A percentile compares a stretch with the other conserved stretches of the same genome.
These are phyloP conservation scores for Drosophila pallidifrons DNA, from an alignment of 1,140 invertebrate species.

Conservation along the genomic window DNA sequence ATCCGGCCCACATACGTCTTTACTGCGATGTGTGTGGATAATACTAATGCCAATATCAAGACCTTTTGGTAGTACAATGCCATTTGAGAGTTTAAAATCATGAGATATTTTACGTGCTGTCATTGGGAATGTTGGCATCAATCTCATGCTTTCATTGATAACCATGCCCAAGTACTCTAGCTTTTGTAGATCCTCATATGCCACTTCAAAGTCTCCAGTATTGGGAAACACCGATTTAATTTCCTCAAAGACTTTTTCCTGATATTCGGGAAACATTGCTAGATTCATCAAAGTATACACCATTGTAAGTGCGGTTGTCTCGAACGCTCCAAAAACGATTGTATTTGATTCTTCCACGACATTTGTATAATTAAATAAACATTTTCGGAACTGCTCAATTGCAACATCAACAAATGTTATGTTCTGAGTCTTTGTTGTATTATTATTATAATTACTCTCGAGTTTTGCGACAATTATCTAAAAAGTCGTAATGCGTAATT, in stretches of 20 bases:
- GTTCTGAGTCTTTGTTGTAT: not conserved
- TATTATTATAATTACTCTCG: not conserved
- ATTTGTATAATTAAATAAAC: slow-evolving; percentile 42
- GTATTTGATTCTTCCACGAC: slow-evolving; percentile 60
- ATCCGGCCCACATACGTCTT: slow-evolving; percentile 69
- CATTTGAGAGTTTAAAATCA: slow-evolving; percentile 55
- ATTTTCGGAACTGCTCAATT: slow-evolving; percentile 40
- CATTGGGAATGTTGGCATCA: slow-evolving; percentile 66
- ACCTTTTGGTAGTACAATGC: slow-evolving; percentile 58
- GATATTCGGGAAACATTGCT: slow-evolving; percentile 75
- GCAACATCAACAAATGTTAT: slow-evolving; percentile 35
- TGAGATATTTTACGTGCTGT: slow-evolving; percentile 32
- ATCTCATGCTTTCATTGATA: slow-evolving; percentile 88
- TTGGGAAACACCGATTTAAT: slow-evolving; percentile 86
- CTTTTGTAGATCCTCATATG: slow-evolving; percentile 86
- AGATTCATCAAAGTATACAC: slow-evolving; percentile 50
- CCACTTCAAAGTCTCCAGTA: slow-evolving; percentile 80
- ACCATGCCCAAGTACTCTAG: slow-evolving; percentile 89
- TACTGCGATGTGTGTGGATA: slow-evolving; percentile 69
- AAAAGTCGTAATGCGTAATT: not conserved
- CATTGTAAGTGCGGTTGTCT: slow-evolving; percentile 61
- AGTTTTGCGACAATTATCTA: slow-evolving; percentile 39
- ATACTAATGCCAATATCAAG: slow-evolving; percentile 63
- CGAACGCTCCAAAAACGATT: slow-evolving; percentile 59
- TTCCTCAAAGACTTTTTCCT: slow-evolving; percentile 88